phyloP scores from a whole-genome alignment of 2,888 invertebrate genomes.

The Suillia variegata region DNA sequence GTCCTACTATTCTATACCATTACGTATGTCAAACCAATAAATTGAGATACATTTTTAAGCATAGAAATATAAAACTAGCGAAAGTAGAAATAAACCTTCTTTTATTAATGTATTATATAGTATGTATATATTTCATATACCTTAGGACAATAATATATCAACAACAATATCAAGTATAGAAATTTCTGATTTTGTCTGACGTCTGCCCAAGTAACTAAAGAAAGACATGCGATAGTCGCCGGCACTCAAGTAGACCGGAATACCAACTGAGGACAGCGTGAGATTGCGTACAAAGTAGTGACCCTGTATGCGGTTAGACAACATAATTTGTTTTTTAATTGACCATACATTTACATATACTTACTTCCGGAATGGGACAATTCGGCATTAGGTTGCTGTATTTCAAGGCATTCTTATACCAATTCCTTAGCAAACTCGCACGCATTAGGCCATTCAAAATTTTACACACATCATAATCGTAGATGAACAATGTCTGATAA shows the following conservation, averaged over 20 bases:
- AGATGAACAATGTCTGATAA: constrained; percentile 37
- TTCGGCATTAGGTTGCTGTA: constrained; percentile 40
- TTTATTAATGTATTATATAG: too few species aligned
- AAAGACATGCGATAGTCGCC: constrained; percentile 22
- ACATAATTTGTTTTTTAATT: too few species aligned
- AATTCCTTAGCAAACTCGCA: constrained; percentile 31
- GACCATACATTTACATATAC: too few species aligned
- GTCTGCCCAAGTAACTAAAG: constrained; percentile 25
- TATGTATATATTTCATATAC: too few species aligned
- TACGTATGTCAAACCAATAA: too few species aligned
- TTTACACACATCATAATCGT: constrained; percentile 31
- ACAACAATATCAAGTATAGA: neutral
- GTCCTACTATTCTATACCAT: too few species aligned
- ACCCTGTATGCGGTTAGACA: too few species aligned
- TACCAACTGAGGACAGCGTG: constrained; percentile 27
- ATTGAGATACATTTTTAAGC: too few species aligned
- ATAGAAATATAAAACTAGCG: too few species aligned
- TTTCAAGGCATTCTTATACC: constrained; percentile 37
- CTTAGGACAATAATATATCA: too few species aligned
- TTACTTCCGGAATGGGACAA: constrained; percentile 34
- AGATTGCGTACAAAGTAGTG: constrained; percentile 24
- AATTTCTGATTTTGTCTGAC: constrained; percentile 17
- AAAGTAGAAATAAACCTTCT: too few species aligned
- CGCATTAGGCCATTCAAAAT: neutral
- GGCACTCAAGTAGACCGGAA: constrained; percentile 32